Percentiles rank a stretch among this genome's conserved stretches.
Conservation (phyloP, 2,888 invertebrate species). For the Nasonovia ribisnigri region DNA sequence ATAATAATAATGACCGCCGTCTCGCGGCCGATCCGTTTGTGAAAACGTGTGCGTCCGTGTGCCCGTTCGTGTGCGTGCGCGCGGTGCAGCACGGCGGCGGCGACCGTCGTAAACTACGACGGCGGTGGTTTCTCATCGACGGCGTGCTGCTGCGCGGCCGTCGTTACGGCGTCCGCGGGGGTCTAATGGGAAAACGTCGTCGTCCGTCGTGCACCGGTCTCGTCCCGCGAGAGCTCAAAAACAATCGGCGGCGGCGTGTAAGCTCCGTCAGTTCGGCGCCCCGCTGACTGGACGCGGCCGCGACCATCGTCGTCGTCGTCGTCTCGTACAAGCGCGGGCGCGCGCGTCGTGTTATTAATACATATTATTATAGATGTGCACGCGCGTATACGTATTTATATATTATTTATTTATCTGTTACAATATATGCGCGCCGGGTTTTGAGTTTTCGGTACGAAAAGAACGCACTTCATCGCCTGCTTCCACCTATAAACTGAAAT, state of each 20-base stretch:
- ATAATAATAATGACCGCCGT: conserved; percentile 44
- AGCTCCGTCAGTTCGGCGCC: conserved; percentile 46
- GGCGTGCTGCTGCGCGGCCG: conserved; percentile 55
- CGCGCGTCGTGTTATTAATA: conserved; percentile 36
- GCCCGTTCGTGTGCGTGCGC: not conserved
- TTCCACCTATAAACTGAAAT: not conserved
- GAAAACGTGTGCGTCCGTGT: not conserved
- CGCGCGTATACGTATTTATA: not conserved
- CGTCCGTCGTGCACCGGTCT: conserved; percentile 30
- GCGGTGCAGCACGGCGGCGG: conserved; percentile 8
- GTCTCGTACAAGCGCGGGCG: not conserved
- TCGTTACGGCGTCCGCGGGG: conserved; percentile 62
- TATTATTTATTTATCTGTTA: not conserved
- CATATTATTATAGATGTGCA: not conserved
- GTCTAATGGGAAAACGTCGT: conserved; percentile 65
- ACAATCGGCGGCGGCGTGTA: conserved; percentile 57
- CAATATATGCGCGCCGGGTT: not conserved
- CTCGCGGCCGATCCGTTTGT: conserved; percentile 41
- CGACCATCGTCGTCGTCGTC: not conserved
- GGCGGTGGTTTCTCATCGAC: conserved; percentile 37
- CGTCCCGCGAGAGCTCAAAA: conserved; percentile 36
- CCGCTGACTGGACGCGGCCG: conserved; percentile 54
- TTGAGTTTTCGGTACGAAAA: conserved; percentile 8
- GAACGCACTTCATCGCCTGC: not conserved
- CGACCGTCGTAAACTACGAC: conserved; percentile 51